These are phyloP conservation scores for Schlechtendalia chinensis DNA, from an alignment of 1,140 invertebrate species.

Conservation along the genomic window DNA sequence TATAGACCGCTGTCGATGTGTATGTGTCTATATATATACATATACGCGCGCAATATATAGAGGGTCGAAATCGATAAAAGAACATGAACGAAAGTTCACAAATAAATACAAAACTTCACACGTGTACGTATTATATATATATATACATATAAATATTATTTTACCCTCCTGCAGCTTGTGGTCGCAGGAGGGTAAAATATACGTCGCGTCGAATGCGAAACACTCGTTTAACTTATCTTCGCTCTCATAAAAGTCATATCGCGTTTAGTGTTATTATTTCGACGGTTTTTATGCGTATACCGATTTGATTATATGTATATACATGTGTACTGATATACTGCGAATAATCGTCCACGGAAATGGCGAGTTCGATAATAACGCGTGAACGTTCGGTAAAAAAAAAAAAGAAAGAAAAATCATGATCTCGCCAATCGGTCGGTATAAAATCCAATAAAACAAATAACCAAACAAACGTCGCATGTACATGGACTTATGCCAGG, in stretches of 20 bases:
- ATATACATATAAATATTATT: neutral
- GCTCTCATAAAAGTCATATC: conserved; percentile 33
- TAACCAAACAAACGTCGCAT: no score
- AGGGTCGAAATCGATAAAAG: conserved; percentile 45
- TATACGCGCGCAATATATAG: neutral
- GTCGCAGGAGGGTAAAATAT: no score
- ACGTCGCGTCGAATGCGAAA: conserved; percentile 9
- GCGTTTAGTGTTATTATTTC: conserved; percentile 17
- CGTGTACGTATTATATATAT: neutral
- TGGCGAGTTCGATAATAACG: no score
- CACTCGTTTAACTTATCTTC: conserved; percentile 46
- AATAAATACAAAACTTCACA: conserved; percentile 48
- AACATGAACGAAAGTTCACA: conserved; percentile 41
- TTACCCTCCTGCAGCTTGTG: neutral
- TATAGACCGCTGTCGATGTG: conserved; percentile 12
- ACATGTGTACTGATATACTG: no score
- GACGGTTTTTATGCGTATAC: neutral
- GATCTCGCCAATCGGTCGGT: no score
- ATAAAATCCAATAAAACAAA: no score
- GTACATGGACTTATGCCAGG: no score
- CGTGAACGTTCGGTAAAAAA: no score
- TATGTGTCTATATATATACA: neutral
- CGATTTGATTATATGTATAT: conserved; percentile 5
- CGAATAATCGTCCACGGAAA: no score
- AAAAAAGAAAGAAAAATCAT: no score